Conservation (phyloP, 2,113 vertebrate species). For the Nanorana parkeri region DNA sequence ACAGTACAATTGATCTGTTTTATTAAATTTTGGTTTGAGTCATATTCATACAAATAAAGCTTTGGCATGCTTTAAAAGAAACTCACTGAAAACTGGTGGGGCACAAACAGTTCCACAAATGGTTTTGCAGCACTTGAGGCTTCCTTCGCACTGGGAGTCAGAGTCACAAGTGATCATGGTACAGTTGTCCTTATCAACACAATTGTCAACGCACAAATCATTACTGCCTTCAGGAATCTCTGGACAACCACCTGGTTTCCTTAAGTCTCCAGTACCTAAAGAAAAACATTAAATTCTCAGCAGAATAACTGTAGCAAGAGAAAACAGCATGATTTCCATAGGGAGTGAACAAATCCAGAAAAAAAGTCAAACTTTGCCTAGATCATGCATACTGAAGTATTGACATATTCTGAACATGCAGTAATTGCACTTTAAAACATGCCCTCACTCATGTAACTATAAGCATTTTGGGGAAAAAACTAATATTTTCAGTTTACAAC, state of each 20-base stretch:
- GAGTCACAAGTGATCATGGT: background rate
- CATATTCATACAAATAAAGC: no score
- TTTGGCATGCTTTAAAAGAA: no score
- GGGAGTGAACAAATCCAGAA: no score
- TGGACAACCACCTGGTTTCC: conserved; percentile 23
- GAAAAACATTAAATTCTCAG: background rate
- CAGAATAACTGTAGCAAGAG: background rate
- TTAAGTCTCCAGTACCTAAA: background rate
- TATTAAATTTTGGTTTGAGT: no score
- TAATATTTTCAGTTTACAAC: no score
- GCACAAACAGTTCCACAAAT: conserved; percentile 26
- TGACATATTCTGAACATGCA: no score
- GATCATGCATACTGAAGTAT: no score
- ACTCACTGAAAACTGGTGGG: conserved; percentile 43
- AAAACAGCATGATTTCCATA: background rate
- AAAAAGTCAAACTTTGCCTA: no score
- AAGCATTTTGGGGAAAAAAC: no score
- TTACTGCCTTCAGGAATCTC: background rate
- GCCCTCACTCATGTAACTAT: no score
- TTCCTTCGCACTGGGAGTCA: conserved; percentile 33
- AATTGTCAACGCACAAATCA: background rate
- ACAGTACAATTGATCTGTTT: no score
- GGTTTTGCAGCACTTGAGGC: conserved; percentile 38
- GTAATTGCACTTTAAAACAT: no score
- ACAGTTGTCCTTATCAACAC: background rate